Base-by-base conservation (phyloP, 1,140 invertebrate species). In the Manduca sexta region DNA sequence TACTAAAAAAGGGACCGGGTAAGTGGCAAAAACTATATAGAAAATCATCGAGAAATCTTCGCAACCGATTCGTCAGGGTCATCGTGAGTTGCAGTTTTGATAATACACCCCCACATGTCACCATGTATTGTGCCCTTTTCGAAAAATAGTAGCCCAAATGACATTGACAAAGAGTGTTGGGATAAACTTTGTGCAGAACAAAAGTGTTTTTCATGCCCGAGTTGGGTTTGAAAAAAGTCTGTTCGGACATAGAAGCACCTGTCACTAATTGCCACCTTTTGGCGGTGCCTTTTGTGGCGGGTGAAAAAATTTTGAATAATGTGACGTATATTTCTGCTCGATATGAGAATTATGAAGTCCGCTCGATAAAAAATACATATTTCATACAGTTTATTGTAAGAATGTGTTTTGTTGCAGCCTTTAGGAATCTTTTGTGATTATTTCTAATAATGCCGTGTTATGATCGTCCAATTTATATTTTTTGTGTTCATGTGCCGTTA, bases 211-310 rank as follows among this genome's bases (percentile, higher is more conserved):
- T 41, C 40, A 7, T 43, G n/a, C 33, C 57, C 16, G 54, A 69
- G 66, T 67, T n/a, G n/a, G 60, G 57, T 37, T 16, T 18, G 42
- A 68, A 72, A 74, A 80, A 73, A 64, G 53, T 49, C 58, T 65
- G 60, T 51, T 59, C 52, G 68, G n/a, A 71, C 69, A 76, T 69
- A 56, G 57, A 58, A 67, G 67, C 75, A 82, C 81, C 81, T 84
- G 81, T 84, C 66, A 54, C 73, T 82, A 84, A 84, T 84, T 84
- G 74, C 78, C 78, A 79, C 81, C 76, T 77, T 84, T 80, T 70
- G 81, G 76, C 80, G 80, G 80, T 62, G 67, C 21, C 58, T 64
- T 68, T 80, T 78, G 74, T 65, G 66, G 61, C 70, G 65, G 50
- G 46, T 45, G 43, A 68, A 71, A 77, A 71, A 69, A 51, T 59